Evolutionary conservation across 1,140 invertebrate species (phyloP).

Genomic region (Brachionus rotundiformis): DNA sequence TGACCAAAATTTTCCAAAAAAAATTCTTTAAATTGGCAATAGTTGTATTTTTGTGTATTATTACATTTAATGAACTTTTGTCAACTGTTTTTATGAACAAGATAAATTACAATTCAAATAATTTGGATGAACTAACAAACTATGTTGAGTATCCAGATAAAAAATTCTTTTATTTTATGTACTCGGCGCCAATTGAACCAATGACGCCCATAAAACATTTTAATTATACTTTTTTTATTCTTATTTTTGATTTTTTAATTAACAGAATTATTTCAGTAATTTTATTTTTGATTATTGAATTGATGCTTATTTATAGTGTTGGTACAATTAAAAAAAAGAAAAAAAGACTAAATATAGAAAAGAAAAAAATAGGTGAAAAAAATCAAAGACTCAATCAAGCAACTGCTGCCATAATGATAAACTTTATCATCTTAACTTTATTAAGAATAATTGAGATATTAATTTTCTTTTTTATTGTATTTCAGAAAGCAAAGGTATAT

Average conservation of each 20-base stretch:
- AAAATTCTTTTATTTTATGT: neutral
- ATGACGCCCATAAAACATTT: neutral
- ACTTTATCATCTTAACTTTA: neutral
- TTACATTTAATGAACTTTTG: neutral
- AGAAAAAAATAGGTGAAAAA: neutral
- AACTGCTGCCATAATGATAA: neutral
- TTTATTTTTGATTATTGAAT: neutral
- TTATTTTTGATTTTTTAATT: neutral
- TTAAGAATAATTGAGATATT: neutral
- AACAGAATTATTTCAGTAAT: neutral
- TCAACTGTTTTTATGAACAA: neutral
- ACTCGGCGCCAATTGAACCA: neutral
- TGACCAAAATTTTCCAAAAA: neutral
- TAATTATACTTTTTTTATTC: neutral
- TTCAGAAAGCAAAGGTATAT: neutral
- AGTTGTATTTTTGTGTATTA: neutral
- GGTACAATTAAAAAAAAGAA: neutral
- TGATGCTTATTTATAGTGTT: neutral
- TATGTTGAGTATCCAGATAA: neutral
- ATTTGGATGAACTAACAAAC: neutral
- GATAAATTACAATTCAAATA: neutral
- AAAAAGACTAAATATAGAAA: neutral
- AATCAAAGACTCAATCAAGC: neutral
- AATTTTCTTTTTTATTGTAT: neutral
- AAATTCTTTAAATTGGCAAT: neutral